Conservation (phyloP, 2,113 vertebrate genomes). For the Shinisaurus crocodilurus region DNA sequence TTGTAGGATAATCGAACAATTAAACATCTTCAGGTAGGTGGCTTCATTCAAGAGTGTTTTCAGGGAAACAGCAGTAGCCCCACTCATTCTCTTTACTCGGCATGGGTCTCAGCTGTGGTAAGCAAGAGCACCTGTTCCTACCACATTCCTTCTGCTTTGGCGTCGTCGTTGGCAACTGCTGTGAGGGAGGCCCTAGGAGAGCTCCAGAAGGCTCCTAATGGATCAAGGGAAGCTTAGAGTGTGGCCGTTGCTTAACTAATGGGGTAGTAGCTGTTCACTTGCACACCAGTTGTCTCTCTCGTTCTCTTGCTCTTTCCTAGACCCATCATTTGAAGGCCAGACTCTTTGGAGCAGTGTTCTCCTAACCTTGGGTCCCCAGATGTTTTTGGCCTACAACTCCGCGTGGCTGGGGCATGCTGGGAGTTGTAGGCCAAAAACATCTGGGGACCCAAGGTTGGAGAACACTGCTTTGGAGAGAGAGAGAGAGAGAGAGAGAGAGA, state of each 20-base stretch:
- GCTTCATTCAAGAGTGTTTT: background rate
- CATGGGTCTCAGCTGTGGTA: background rate
- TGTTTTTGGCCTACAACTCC: no score
- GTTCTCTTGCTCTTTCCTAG: slow-evolving; percentile 57
- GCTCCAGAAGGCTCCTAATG: slow-evolving; percentile 59
- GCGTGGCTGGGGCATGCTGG: no score
- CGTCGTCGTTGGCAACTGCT: slow-evolving; percentile 66
- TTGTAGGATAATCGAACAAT: slow-evolving; percentile 20
- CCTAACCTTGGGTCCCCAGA: no score
- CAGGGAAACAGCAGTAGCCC: background rate
- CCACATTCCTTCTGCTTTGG: slow-evolving; percentile 72
- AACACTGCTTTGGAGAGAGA: no score
- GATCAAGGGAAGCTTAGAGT: slow-evolving; percentile 68
- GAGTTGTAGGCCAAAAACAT: no score
- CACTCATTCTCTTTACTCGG: slow-evolving; percentile 5
- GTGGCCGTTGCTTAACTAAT: slow-evolving; percentile 60
- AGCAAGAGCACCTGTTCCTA: slow-evolving; percentile 72
- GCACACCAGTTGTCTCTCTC: slow-evolving; percentile 64
- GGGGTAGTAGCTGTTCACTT: slow-evolving; percentile 58
- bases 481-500: no score
- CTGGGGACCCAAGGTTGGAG: no score
- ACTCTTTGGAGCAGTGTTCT: slow-evolving; percentile 41
- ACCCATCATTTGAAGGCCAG: slow-evolving; percentile 43
- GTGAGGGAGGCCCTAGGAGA: slow-evolving; percentile 61
- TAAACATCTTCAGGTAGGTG: slow-evolving; percentile 29